phyloP scores from a whole-genome alignment of 2,113 vertebrate species.

The Paradisaea rubra region DNA sequence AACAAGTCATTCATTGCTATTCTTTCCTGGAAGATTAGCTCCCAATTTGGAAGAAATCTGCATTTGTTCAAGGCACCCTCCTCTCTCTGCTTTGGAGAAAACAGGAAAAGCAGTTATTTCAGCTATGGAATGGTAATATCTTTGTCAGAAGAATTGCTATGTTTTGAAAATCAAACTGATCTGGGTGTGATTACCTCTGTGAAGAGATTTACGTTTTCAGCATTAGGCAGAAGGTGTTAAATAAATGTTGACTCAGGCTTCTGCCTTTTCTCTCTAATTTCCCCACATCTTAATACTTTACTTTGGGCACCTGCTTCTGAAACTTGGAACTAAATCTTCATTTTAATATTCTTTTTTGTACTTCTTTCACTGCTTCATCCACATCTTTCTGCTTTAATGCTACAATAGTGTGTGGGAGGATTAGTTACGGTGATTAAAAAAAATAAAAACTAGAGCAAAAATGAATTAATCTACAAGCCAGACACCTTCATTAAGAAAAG shows the following conservation, averaged over 20 bases:
- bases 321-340: not conserved
- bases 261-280: conserved; percentile 20
- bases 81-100: not conserved
- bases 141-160: not conserved
- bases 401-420: not conserved
- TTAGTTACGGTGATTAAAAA: conserved; percentile 33
- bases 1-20: not conserved
- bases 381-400: not conserved
- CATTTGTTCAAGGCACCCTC: not conserved
- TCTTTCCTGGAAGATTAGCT: not conserved
- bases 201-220: not conserved
- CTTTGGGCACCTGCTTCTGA: not conserved
- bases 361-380: not conserved
- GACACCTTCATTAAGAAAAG: conserved; percentile 47
- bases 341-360: not conserved
- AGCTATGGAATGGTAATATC: not conserved
- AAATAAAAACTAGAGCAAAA: not conserved
- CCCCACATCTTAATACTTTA: not conserved
- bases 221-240: not conserved
- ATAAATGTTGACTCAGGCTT: conserved; percentile 8
- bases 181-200: not conserved
- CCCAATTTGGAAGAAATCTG: not conserved
- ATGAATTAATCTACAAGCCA: conserved; percentile 23
- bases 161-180: not conserved
- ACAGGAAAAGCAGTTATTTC: not conserved